Base-by-base conservation (phyloP, 2,888 invertebrate species). In the Leucophenga montana region DNA sequence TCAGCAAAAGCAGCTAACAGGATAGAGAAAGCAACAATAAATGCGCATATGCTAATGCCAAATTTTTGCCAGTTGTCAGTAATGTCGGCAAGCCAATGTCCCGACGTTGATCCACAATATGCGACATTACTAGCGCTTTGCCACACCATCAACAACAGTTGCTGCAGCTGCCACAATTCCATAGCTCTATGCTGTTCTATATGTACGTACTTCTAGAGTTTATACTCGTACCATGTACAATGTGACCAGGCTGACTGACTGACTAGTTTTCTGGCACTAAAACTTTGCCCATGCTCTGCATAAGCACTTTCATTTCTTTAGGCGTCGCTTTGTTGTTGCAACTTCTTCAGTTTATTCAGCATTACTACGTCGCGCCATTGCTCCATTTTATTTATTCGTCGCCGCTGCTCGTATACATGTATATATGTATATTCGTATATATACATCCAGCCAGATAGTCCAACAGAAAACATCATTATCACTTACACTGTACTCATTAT, bases 141-240 rank as follows among this genome's bases (percentile, higher is more conserved):
- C 57, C 14, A 57, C 27, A 57, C 20, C 57, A 53, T 39, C 39
- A 39, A 16, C 53, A 53, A 48, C 72, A 67, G 66, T 72, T 64
- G 64, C 59, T 16, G 48, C 67, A 66, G 67, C 66, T 57, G 68
- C 65, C 74, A 77, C 83, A 74, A 82, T 71, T 80, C 77, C 74
- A 82, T 83, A 82, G 78, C 78, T 73, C 75, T 83, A 78, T 79
- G 68, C 72, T 66, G 62, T 5, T 18, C 27, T 39, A 44, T 18
- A n/a, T n/a, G 5, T 56, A 16, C 20, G 4, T 56, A 33, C 56
- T 56, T 5, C 56, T 22, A 2, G 13, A 22, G 9, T 22, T 13
- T 11, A 22, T 27, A 27, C 27, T 27, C n/a, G n/a, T n/a, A n/a
- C n/a, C n/a, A 27, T 3, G 27, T 27, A 27, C 27, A 27, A 27